Percentiles rank a stretch among this genome's conserved stretches.
These are phyloP conservation scores for Sminthopsis crassicaudata DNA, from an alignment of 2,113 vertebrate genomes.

Conservation along the genomic window DNA sequence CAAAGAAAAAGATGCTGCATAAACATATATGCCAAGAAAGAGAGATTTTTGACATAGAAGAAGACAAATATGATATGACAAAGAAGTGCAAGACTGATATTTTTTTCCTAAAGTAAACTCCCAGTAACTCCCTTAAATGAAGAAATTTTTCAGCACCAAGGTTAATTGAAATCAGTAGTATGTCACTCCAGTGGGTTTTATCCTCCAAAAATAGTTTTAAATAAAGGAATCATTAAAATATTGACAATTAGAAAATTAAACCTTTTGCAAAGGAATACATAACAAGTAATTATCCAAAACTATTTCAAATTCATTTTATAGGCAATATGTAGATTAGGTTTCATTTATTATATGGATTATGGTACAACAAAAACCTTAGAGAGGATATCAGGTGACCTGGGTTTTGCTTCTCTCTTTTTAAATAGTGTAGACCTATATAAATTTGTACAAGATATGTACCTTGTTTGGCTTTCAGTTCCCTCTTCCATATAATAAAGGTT, in stretches of 20 bases:
- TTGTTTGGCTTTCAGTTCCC: not conserved
- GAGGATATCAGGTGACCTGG: not conserved
- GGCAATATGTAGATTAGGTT: not conserved
- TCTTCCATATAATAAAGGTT: not conserved
- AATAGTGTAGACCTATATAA: not conserved
- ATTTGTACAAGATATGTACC: not conserved
- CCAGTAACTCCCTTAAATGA: not conserved
- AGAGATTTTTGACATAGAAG: not conserved
- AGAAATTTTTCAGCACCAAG: not conserved
- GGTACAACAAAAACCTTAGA: not conserved
- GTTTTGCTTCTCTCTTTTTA: not conserved
- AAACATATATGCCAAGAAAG: not conserved
- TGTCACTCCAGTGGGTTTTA: not conserved
- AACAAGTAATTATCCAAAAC: not conserved
- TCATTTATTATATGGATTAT: not conserved
- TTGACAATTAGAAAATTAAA: not conserved
- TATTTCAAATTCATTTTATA: not conserved
- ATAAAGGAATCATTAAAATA: conserved; percentile 1
- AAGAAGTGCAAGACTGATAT: not conserved
- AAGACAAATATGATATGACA: too few species aligned
- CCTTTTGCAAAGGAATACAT: not conserved
- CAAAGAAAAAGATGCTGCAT: not conserved
- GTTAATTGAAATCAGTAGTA: not conserved
- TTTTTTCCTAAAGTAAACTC: not conserved
- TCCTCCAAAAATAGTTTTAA: not conserved